Base-by-base conservation (phyloP, 2,113 vertebrate species). In the Prionailurus bengalensis region DNA sequence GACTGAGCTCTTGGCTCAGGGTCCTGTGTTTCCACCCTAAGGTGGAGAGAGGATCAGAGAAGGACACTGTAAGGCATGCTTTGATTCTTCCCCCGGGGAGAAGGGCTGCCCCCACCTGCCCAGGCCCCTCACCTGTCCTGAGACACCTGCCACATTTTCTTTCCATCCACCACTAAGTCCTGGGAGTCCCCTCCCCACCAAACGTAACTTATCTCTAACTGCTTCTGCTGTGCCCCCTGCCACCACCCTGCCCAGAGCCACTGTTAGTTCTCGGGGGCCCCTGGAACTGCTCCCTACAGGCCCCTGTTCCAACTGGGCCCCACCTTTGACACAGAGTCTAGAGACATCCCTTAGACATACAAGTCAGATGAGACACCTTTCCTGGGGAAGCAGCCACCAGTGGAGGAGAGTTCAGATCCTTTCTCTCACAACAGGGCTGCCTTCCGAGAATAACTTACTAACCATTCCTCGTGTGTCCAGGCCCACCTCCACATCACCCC, bases 391-490 rank as follows among this genome's bases (percentile, higher is more conserved):
- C 36, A 45, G 19, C 51, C 7, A 1, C 21, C 16, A 31, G 74
- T 39, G 19, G 42, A 90, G 74, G 39, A 65, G 42, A 3, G 10
- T 78, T 82, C 42, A 70, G 0, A 23, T 51, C 48, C 55, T 71
- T 78, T 31, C 71, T 78, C 33, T n/a, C 4, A 45, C 14, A 2
- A 16, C 17, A 51, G 63, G n/a, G 39, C 33, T 51, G 91, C 92
- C 65, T 80, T 71, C n/a, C 0, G 3, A n/a, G 71, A 70, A 31
- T 36, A 61, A 61, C 68, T 51, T 29, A 7, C 53, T 61, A 13
- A 7, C 25, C 6, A 16, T 10, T 65, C 33, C 11, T 68, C 36
- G 2, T 13, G 63, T 29, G 6, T 45, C 16, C 5, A 0, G 16
- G n/a, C 36, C 58, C 13, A 15, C 58, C 39, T 36, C 51, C 0